These are phyloP conservation scores for Macrocentrus cingulum DNA, from an alignment of 1,140 invertebrate species.

Conservation along the genomic window DNA sequence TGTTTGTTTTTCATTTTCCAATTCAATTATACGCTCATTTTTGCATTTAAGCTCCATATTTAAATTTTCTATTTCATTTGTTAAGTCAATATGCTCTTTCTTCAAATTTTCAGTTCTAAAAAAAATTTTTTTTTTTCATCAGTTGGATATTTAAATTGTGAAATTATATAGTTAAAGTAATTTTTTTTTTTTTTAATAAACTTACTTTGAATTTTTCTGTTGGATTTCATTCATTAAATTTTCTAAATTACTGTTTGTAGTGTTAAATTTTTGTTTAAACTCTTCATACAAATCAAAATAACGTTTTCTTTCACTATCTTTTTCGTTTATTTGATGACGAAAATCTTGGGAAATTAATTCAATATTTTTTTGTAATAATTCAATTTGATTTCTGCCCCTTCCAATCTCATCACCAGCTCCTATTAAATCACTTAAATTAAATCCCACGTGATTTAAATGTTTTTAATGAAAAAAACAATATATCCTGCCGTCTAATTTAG, in stretches of 20 bases:
- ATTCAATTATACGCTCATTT: background rate
- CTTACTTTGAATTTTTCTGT: slow-evolving; percentile 16
- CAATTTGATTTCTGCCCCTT: background rate
- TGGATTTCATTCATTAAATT: background rate
- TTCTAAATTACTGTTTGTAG: too few species aligned
- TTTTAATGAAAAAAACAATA: too few species aligned
- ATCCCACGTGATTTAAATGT: too few species aligned
- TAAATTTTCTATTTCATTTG: slow-evolving; percentile 5
- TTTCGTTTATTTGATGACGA: background rate
- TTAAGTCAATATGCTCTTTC: slow-evolving; percentile 10
- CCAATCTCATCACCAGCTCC: background rate
- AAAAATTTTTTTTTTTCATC: background rate
- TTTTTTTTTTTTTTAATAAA: too few species aligned
- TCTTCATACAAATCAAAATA: background rate
- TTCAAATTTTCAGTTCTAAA: slow-evolving; percentile 4
- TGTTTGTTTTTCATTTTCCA: slow-evolving; percentile 1
- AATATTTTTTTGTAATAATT: slow-evolving; percentile 1
- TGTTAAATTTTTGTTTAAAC: background rate
- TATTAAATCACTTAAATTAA: background rate
- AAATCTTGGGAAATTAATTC: background rate
- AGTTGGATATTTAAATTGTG: background rate
- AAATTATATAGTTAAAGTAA: background rate
- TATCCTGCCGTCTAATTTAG: too few species aligned
- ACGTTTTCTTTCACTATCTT: background rate
- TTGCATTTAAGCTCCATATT: background rate